A percentile compares a stretch with the other conserved stretches of the same genome.
Evolutionary conservation across 64 coral and sea anemone species (phyloP).

Genomic region (Dendronephthya gigantea): DNA sequence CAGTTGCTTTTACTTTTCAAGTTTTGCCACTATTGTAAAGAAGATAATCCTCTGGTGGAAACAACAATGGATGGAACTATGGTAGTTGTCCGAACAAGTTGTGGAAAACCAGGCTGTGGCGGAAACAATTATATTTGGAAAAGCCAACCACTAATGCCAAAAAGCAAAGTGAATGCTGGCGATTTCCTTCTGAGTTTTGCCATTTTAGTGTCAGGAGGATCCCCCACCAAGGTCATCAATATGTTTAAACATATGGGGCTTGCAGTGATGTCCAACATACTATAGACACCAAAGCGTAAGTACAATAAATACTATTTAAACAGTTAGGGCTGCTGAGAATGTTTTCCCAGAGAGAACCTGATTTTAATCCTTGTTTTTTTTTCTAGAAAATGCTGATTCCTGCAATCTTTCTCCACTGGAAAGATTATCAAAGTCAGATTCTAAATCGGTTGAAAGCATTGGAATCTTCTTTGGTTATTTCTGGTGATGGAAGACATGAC

Average conservation of each 20-base stretch:
- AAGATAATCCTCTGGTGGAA: background rate
- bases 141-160: background rate
- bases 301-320: background rate
- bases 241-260: constrained; percentile 22
- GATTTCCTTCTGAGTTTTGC: background rate
- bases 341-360: background rate
- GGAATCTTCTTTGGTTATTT: background rate
- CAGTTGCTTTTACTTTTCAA: background rate
- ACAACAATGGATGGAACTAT: background rate
- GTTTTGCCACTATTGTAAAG: background rate
- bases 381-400: background rate
- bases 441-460: background rate
- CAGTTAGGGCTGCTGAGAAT: too few relatives aligned
- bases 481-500: background rate
- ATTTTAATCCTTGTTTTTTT: background rate
- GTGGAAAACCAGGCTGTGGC: background rate
- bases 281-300: background rate
- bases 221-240: background rate
- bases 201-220: background rate
- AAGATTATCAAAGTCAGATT: background rate
- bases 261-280: background rate
- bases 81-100: background rate
- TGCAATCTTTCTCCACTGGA: background rate
- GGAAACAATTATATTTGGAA: background rate
- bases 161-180: background rate